Evolutionary conservation across 2,113 vertebrate species (phyloP).

Genomic region (Catharus minimus): DNA sequence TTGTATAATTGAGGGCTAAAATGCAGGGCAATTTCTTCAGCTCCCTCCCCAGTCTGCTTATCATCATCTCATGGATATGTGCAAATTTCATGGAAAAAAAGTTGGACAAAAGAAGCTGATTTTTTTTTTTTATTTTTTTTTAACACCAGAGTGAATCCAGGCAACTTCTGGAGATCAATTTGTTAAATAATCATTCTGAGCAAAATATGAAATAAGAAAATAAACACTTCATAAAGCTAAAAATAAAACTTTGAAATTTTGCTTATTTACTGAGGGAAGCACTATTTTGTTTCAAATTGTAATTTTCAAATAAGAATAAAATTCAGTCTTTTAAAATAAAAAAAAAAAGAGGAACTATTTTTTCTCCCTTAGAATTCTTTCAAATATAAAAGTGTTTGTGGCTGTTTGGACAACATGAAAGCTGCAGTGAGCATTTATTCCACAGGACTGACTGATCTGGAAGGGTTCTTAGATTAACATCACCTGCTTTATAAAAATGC

Average conservation of each 20-base stretch:
- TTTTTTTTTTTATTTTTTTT: neutral
- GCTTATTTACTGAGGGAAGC: neutral
- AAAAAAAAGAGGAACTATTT: neutral
- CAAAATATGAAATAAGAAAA: neutral
- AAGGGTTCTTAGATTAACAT: neutral
- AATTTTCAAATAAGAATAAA: neutral
- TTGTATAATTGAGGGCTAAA: slow-evolving; percentile 61
- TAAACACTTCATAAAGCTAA: neutral
- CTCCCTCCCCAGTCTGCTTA: slow-evolving; percentile 51
- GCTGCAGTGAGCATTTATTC: neutral
- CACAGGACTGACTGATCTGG: neutral
- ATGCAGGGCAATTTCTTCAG: slow-evolving; percentile 56
- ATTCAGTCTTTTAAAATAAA: neutral
- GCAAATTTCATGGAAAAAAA: neutral
- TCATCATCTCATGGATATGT: slow-evolving; percentile 19
- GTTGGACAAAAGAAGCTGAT: neutral
- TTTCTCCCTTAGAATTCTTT: neutral
- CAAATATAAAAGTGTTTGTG: neutral
- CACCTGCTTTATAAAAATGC: neutral
- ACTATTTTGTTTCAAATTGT: fast-evolving
- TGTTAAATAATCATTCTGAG: neutral
- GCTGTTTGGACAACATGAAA: neutral
- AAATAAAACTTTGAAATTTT: neutral
- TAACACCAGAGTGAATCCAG: neutral
- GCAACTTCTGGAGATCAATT: neutral